Percentiles rank a stretch among this genome's conserved stretches.
phyloP scores from a whole-genome alignment of 2,888 invertebrate genomes.

The Eristalis intricaria region DNA sequence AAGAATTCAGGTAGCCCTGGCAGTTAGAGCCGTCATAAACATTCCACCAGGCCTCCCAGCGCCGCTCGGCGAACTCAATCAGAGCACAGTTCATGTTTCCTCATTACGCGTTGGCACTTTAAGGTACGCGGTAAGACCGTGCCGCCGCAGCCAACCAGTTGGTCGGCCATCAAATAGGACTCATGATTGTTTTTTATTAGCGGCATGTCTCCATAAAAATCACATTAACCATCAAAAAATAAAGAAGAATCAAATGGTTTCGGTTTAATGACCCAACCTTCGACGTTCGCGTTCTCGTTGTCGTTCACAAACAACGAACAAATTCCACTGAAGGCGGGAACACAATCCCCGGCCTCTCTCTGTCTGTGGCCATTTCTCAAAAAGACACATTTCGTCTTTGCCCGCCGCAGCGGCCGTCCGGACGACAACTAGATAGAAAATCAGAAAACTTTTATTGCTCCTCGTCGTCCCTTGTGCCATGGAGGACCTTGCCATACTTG shows the following conservation, averaged over 20 bases:
- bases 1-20: not conserved
- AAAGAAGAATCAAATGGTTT: not conserved
- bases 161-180: not conserved
- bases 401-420: not conserved
- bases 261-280: not conserved
- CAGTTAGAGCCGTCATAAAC: not conserved
- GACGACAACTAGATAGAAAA: constrained; percentile 48
- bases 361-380: constrained; percentile 16
- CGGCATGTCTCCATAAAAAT: not conserved
- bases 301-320: not conserved
- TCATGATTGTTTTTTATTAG: not conserved
- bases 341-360: not conserved
- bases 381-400: constrained; percentile 20
- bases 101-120: constrained; percentile 1
- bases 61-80: not conserved
- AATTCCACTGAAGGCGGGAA: not conserved
- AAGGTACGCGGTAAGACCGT: not conserved
- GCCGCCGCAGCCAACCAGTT: constrained; percentile 5
- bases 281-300: no score
- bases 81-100: not conserved
- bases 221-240: not conserved
- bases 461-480: constrained; percentile 52
- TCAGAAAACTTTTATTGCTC: constrained; percentile 53
- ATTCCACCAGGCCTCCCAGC: not conserved
- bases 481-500: not conserved